Evolutionary conservation across 2,888 invertebrate genomes (phyloP), one percentile per base, ranked within the genome.

Genomic region (Tetramorium bicarinatum): DNA sequence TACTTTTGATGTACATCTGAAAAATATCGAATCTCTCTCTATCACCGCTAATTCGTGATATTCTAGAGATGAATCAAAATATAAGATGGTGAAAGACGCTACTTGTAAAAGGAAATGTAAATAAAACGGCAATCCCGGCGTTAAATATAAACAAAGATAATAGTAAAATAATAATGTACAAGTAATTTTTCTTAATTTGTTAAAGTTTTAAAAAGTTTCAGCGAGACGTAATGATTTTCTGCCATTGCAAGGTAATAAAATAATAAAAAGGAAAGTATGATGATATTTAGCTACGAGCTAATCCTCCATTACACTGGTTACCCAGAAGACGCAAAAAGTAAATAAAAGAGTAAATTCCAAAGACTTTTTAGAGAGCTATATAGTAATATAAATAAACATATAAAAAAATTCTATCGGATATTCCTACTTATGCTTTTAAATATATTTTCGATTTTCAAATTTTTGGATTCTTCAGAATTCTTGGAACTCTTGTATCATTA

Each of bases 1-100:
- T 95, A 96, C 83, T 96, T 95, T 82, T 95, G 95, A 93, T 95
- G 96, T 87, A 95, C 95, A 89, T 95, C 96, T 96, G 93, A 1
- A 91, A 92, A 64, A 41, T 38, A 41, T 29, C 9, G 1, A 41
- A 25, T 25, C 25, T 62, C 1, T 44, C 9, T 2, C n/a, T 56
- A 15, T 9, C 8, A 61, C 6, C 11, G 1, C 3, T 47, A 75
- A 21, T 9, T 75, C 29, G 18, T 7, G 2, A 72, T 72, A 56
- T 47, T 62, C 8, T 47, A 1, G 25, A 1, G 7, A 44, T 25
- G 7, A n/a, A n/a, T 44, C 9, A 29, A 18, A 44, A 69, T 2
- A 15, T 49, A 15, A 72, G 8, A 18, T 18, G 3, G 34, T 13
- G 21, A 44, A 15, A 41, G 15, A 15, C 13, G 21, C 41, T 44